Conservation (phyloP, 2,113 vertebrate genomes). For the Microtus pennsylvanicus region DNA sequence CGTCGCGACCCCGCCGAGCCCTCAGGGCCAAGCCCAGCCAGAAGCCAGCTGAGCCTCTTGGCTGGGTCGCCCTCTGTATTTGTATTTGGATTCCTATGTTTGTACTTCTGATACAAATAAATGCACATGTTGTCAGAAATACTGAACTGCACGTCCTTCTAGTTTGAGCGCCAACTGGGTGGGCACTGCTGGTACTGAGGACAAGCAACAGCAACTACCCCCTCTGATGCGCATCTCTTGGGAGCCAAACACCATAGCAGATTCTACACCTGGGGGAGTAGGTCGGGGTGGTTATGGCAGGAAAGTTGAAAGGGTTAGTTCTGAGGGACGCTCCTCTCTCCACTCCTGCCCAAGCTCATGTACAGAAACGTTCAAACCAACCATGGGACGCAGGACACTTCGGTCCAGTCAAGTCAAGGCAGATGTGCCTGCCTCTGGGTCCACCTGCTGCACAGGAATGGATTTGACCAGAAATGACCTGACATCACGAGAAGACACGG, state of each 20-base stretch:
- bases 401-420: neutral
- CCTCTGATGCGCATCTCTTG: neutral
- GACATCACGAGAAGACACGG: fast-evolving
- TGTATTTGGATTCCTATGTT: slow-evolving; percentile 88
- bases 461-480: neutral
- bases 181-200: fast-evolving
- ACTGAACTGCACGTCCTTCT: slow-evolving; percentile 39
- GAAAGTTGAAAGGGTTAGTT: too few species aligned
- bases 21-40: neutral
- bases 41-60: slow-evolving; percentile 2
- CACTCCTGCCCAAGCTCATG: neutral
- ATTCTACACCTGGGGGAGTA: neutral
- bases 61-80: slow-evolving; percentile 87
- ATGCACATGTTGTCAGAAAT: slow-evolving; percentile 87
- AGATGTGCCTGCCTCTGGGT: too few species aligned
- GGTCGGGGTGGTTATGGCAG: too few species aligned
- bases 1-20: neutral
- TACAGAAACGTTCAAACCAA: neutral
- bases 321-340: neutral
- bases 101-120: slow-evolving; percentile 90
- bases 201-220: fast-evolving
- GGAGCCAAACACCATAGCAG: neutral
- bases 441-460: too few species aligned
- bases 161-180: neutral
- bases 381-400: neutral